These are phyloP conservation scores for Indicator indicator DNA, from an alignment of 2,113 vertebrate species.

Conservation along the genomic window DNA sequence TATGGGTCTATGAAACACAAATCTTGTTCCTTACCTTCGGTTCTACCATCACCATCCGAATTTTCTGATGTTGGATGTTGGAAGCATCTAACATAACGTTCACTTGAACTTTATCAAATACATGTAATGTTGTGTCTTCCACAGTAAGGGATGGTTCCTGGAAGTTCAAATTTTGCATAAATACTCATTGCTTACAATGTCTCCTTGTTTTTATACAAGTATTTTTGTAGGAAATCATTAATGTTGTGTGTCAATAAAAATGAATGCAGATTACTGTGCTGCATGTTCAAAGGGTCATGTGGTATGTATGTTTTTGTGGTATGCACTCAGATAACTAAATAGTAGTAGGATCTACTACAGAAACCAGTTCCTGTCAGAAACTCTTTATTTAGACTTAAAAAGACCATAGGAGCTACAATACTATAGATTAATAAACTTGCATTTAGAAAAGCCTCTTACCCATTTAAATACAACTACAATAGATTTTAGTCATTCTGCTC, in stretches of 20 bases:
- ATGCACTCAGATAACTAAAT: not conserved
- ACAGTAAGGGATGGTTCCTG: conserved; percentile 88
- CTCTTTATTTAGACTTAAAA: not conserved
- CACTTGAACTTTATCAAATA: conserved; percentile 95
- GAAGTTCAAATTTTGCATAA: conserved; percentile 29
- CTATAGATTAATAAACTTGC: not conserved
- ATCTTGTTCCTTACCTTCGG: conserved; percentile 84
- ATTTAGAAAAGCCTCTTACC: not conserved
- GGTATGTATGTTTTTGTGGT: not conserved
- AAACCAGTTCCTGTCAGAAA: not conserved
- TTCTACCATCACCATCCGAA: conserved; percentile 90
- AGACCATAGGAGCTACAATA: not conserved
- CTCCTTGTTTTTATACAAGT: not conserved
- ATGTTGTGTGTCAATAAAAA: not conserved
- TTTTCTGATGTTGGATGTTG: conserved; percentile 98
- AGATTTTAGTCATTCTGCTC: not conserved
- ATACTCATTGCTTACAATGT: not conserved
- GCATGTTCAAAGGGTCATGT: not conserved
- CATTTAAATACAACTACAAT: not conserved
- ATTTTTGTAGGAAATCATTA: not conserved
- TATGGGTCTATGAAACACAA: not conserved
- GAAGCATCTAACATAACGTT: conserved; percentile 91
- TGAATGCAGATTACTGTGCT: not conserved
- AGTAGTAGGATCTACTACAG: not conserved
- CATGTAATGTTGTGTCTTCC: conserved; percentile 83